Evolutionary conservation across 2,113 vertebrate species (phyloP), one percentile per base, ranked within the genome.

Genomic region (Gasterosteus aculeatus): DNA sequence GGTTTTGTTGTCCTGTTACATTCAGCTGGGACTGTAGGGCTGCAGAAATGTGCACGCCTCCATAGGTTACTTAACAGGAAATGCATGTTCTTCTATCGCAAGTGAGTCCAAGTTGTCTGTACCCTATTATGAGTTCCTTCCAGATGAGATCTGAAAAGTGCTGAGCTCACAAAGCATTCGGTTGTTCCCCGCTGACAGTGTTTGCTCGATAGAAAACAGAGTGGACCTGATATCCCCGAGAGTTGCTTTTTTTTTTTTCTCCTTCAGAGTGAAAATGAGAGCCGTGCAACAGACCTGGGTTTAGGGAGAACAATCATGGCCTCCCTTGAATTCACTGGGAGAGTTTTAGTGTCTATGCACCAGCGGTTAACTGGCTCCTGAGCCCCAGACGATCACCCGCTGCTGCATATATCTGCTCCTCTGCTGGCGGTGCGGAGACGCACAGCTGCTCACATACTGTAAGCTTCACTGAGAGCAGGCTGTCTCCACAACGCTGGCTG

Each of bases 301-400:
- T 63, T 65, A 79, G 56, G 16, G 59, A 63, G 85, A 88, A 80
- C 69, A 80, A 77, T 73, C 77, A 81, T 71, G 80, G 72, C 81
- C 74, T 89, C 78, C 67, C 65, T 77, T 86, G 78, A 85, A 80
- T 87, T 70, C 67, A 72, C 82, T 69, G 75, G 80, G 81, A 76
- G 72, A 81, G 70, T 87, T 71, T 26, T 5, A 61, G 81, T 86
- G 89, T 88, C 75, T 79, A 81, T 87, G 89, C 87, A 86, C 87
- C 88, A 87, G 72, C 86, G 83, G 87, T 88, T 87, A 69, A 91
- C 83, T 72, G 87, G 88, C 83, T 89, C 79, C 78, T 85, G 84
- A 83, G 81, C 75, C 44, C 68, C 63, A 88, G 82, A 91, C 88
- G 91, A 89, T 90, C 87, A 77, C 71, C 75, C 85, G 89, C 82